Conservation (phyloP, 2,888 invertebrate genomes). For the Elmis aenea region DNA sequence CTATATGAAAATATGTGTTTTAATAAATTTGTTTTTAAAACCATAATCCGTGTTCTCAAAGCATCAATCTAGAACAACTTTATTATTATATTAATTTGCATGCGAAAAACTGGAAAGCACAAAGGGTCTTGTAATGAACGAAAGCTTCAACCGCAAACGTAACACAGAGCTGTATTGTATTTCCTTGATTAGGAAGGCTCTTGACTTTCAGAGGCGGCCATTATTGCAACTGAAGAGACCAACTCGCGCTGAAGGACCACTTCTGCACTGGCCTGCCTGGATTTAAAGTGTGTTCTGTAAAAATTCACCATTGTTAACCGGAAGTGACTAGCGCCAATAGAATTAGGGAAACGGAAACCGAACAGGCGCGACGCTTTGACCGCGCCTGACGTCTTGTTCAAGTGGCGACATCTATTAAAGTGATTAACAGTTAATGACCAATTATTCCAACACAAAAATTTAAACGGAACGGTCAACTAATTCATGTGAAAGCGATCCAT, state of each 20-base stretch:
- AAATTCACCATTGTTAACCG: conserved; percentile 24
- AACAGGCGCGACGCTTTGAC: conserved; percentile 17
- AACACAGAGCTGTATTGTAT: conserved; percentile 29
- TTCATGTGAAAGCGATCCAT: conserved; percentile 9
- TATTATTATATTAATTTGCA: conserved; percentile 6
- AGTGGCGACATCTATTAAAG: neutral
- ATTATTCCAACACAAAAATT: conserved; percentile 12
- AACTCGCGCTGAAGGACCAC: conserved; percentile 36
- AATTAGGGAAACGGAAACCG: conserved; percentile 23
- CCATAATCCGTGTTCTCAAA: too few species aligned
- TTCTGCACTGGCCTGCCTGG: conserved; percentile 34
- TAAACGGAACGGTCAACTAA: conserved; percentile 6
- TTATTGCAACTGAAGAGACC: conserved; percentile 35
- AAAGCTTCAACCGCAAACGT: conserved; percentile 23
- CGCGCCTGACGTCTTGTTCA: conserved; percentile 11
- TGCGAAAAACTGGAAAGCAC: conserved; percentile 10
- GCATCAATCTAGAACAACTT: too few species aligned
- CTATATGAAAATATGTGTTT: too few species aligned
- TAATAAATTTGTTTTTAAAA: too few species aligned
- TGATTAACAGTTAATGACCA: conserved; percentile 15
- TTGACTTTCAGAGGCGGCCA: conserved; percentile 30
- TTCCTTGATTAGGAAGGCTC: conserved; percentile 34
- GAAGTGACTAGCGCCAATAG: conserved; percentile 25
- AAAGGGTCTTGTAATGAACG: conserved; percentile 20
- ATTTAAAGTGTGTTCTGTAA: conserved; percentile 24